Evolutionary conservation across 2,113 vertebrate species (phyloP).

Genomic region (Atrichornis clamosus): DNA sequence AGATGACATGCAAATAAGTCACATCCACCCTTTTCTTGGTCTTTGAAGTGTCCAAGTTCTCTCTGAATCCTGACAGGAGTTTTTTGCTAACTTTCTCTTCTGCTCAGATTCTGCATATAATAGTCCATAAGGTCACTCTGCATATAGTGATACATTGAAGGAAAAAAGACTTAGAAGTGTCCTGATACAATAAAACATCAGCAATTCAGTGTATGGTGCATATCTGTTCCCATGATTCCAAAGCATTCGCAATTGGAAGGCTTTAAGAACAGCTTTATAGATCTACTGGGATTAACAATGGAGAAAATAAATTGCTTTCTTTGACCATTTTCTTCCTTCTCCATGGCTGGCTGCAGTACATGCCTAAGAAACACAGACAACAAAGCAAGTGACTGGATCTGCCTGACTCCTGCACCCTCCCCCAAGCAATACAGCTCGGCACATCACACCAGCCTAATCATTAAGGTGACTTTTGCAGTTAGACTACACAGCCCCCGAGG

Average conservation of each 20-base stretch:
- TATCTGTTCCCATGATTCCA: background rate
- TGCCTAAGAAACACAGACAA: background rate
- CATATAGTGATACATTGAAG: accelerated
- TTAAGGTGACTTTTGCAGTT: background rate
- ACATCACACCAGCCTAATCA: background rate
- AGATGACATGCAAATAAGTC: background rate
- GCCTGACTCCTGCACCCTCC: background rate
- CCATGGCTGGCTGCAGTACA: background rate
- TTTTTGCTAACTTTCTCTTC: background rate
- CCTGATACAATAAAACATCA: background rate
- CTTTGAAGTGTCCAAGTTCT: background rate
- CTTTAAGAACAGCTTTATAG: background rate
- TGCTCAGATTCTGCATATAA: background rate
- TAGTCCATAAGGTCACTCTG: background rate
- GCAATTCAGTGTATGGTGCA: background rate
- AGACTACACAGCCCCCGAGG: accelerated
- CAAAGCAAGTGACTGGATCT: background rate
- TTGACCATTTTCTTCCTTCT: background rate
- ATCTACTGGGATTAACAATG: background rate
- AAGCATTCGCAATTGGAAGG: no score
- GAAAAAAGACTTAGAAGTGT: background rate
- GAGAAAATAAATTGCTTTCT: background rate
- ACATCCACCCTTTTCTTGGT: background rate
- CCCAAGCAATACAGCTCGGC: background rate
- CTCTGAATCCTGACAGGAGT: background rate